Conservation (phyloP, 2,113 vertebrate species). For the Gopherus evgoodei region DNA sequence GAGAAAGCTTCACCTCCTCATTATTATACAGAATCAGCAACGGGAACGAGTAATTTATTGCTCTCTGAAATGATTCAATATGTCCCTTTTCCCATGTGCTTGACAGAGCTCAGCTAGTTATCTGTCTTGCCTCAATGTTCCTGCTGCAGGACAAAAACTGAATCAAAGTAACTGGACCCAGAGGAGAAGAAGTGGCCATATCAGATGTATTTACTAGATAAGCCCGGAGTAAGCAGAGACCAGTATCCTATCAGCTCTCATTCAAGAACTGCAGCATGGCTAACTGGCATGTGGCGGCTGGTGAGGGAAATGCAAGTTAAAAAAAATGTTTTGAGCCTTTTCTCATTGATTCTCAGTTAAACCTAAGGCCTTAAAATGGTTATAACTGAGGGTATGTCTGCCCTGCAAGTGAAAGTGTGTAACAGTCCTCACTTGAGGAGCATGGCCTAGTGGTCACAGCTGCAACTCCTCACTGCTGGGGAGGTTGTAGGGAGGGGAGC, state of each 20-base stretch:
- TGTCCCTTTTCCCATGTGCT: neutral
- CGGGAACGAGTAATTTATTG: conserved; percentile 57
- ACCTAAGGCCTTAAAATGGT: neutral
- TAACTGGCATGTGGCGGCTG: too few relatives aligned
- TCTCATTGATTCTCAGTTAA: neutral
- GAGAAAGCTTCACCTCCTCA: conserved; percentile 24
- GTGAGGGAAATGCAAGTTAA: neutral
- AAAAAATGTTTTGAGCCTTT: neutral
- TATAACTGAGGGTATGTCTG: neutral
- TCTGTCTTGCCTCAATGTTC: conserved; percentile 11
- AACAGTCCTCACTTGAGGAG: too few relatives aligned
- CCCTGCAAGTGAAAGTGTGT: too few relatives aligned
- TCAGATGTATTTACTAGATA: neutral
- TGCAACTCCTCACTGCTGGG: too few relatives aligned
- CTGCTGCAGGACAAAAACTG: conserved; percentile 51
- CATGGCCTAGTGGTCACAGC: too few relatives aligned
- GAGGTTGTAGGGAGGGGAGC: too few relatives aligned
- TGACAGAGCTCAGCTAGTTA: neutral
- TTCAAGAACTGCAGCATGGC: neutral
- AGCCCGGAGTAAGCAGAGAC: neutral
- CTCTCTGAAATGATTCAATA: conserved; percentile 36
- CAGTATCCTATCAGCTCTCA: neutral
- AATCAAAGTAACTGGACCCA: neutral
- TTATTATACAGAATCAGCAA: conserved; percentile 12
- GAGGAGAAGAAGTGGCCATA: neutral